Evolutionary conservation across 2,888 invertebrate genomes (phyloP), one percentile per base, ranked within the genome.

Genomic region (Limulus polyphemus): DNA sequence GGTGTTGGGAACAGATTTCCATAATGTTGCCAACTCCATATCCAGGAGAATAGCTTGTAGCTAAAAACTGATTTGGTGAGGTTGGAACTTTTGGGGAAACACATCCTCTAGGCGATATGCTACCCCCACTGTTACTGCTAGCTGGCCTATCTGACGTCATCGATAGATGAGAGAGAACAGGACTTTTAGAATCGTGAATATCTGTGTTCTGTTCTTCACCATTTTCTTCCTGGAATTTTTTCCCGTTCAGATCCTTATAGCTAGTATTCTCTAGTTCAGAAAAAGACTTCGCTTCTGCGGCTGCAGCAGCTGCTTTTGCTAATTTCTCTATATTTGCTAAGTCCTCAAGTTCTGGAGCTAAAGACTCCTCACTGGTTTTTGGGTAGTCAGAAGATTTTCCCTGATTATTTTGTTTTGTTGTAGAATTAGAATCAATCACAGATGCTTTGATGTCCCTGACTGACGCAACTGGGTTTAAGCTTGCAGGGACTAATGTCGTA

Each of bases 1-100:
- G 86, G 77, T 95, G 95, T 73, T 95, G 92, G 46, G 93, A 90
- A 77, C 93, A 93, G 2, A 16, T 32, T n/a, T 32, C 54, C 13
- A 54, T 16, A 51, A 92, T 90, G 55, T 67, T 91, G 87, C 65
- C 88, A 51, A 68, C 68, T 49, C 63, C 69, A 65, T 62, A 57
- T 70, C 70, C 52, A 54, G 65, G 69, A 50, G 63, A 65, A 58
- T 60, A 68, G 62, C 62, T 63, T 64, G 80, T 79, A 54, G 80
- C 55, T 50, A 65, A 79, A 61, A 77, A 78, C 52, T 79, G 79
- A 63, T 54, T 81, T 79, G 83, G 69, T 84, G 76, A 47, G 78
- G 79, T 72, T 77, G 77, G 79, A 82, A 51, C 63, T 49, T 65
- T 65, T 10, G 67, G 62, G 49, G 68, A 65, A 46, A 62, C 73